Conservation (phyloP, 2,797 vertebrate genomes). For the Ambastaia sidthimunki region DNA sequence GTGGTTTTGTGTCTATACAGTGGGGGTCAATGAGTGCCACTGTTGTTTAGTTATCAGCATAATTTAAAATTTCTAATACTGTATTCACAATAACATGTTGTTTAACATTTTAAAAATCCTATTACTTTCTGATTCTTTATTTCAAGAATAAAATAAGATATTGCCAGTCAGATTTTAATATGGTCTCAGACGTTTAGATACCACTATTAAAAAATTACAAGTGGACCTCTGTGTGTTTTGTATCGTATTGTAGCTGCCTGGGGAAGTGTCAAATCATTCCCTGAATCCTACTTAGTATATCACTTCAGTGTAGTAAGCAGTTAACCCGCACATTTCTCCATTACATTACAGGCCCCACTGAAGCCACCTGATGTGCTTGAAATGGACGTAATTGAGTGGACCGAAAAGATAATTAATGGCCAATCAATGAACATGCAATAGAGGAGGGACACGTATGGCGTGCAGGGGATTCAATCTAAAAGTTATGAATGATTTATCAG, state of each 20-base stretch:
- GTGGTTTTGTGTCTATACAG: no score
- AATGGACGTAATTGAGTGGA: conserved; percentile 78
- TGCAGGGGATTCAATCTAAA: conserved; percentile 76
- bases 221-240: conserved; percentile 42
- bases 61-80: no score
- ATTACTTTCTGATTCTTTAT: no score
- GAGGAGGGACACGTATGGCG: conserved; percentile 57
- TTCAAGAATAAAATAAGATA: neutral
- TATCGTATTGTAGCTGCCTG: conserved; percentile 17
- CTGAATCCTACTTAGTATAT: conserved; percentile 39
- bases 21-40: no score
- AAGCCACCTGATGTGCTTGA: conserved; percentile 68
- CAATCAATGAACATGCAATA: conserved; percentile 78
- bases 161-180: neutral
- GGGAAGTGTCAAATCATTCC: conserved; percentile 4
- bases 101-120: no score
- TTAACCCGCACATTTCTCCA: conserved; percentile 35
- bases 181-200: neutral
- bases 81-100: no score
- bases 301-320: conserved; percentile 3
- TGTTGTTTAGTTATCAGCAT: no score
- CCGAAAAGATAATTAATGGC: conserved; percentile 82
- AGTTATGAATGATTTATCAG: conserved; percentile 81
- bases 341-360: conserved; percentile 53
- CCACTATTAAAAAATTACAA: neutral